Conservation (phyloP, 2,888 invertebrate genomes). For the Anoncus sp. region DNA sequence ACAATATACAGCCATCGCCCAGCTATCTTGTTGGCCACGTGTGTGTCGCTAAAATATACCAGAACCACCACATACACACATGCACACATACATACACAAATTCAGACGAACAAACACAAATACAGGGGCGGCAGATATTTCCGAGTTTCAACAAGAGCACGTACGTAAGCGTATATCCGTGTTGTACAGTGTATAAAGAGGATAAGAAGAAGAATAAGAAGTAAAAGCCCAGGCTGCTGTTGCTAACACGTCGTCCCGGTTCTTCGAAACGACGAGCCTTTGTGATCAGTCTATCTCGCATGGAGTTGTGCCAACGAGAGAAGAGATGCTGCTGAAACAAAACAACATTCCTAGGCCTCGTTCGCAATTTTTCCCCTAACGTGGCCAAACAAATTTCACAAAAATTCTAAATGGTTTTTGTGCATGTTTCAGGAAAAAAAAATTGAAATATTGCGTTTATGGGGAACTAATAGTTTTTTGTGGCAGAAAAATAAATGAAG, state of each 20-base stretch:
- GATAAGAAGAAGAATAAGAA: constrained; percentile 45
- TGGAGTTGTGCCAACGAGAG: constrained; percentile 53
- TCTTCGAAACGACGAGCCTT: constrained; percentile 56
- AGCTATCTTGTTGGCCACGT: constrained; percentile 52
- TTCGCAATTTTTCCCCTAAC: constrained; percentile 43
- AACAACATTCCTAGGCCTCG: constrained; percentile 74
- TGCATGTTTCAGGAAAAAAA: too few relatives aligned
- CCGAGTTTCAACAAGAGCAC: constrained; percentile 59
- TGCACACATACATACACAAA: not conserved
- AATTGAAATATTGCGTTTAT: too few relatives aligned
- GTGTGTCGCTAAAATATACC: constrained; percentile 38
- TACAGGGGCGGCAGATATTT: constrained; percentile 30
- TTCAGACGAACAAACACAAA: constrained; percentile 37
- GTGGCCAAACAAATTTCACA: not conserved
- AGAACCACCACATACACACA: constrained; percentile 9
- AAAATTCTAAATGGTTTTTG: not conserved
- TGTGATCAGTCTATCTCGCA: constrained; percentile 40
- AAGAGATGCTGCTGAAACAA: constrained; percentile 72
- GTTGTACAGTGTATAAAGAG: constrained; percentile 54
- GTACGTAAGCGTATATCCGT: constrained; percentile 65
- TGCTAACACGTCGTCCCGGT: constrained; percentile 14
- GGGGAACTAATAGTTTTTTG: not conserved
- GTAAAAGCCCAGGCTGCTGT: constrained; percentile 39
- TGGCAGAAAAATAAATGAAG: too few relatives aligned
- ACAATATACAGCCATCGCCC: constrained; percentile 76